Evolutionary conservation across 2,888 invertebrate species (phyloP).

Genomic region (Hyposoter dolosus): DNA sequence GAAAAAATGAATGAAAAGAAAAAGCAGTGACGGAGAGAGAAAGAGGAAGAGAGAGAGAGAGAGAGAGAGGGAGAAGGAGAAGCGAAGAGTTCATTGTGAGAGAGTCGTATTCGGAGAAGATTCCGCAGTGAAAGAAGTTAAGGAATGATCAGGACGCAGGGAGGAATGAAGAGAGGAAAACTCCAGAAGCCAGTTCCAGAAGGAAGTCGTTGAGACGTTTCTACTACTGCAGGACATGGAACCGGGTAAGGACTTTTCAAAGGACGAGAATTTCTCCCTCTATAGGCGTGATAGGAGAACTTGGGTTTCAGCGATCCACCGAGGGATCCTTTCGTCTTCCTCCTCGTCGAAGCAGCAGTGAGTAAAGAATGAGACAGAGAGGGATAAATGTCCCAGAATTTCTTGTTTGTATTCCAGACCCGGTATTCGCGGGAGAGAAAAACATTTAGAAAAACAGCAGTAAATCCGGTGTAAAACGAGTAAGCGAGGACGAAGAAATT

Average conservation of each 20-base stretch:
- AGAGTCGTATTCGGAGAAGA: slow-evolving; percentile 25
- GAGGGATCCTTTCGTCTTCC: slow-evolving; percentile 15
- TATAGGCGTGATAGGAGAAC: slow-evolving; percentile 40
- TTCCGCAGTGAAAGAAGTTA: slow-evolving; percentile 29
- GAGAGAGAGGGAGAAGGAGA: not conserved
- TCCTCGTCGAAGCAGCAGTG: not conserved
- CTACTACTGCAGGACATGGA: slow-evolving; percentile 10
- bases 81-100: slow-evolving; percentile 42
- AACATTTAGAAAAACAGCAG: slow-evolving; percentile 10
- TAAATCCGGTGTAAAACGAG: not conserved
- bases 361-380: slow-evolving; percentile 16
- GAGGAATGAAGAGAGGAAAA: slow-evolving; percentile 32
- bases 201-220: slow-evolving; percentile 41
- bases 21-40: not conserved
- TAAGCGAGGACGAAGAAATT: not conserved
- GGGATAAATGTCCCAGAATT: slow-evolving; percentile 38
- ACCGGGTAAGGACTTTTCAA: not conserved
- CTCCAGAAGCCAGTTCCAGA: slow-evolving; percentile 35
- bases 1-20: slow-evolving; percentile 8
- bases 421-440: not conserved
- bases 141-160: slow-evolving; percentile 40
- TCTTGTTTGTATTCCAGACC: slow-evolving; percentile 64
- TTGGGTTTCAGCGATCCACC: slow-evolving; percentile 42
- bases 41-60: not conserved
- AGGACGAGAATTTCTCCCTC: not conserved